These are phyloP conservation scores for Grapholita molesta DNA, from an alignment of 1,140 invertebrate genomes.

Conservation along the genomic window DNA sequence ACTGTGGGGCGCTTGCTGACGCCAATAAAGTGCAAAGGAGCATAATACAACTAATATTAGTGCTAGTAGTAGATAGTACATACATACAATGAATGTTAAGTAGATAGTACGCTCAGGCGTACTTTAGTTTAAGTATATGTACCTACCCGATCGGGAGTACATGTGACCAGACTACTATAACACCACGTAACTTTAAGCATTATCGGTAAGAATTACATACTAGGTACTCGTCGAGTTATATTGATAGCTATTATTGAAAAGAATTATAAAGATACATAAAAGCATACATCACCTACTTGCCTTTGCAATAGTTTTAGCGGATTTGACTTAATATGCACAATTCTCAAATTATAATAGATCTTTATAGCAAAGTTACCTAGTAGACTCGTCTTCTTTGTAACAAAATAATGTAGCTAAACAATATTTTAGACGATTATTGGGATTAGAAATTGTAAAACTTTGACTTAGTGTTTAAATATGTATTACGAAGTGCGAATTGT, in stretches of 20 bases:
- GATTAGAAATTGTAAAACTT: constrained; percentile 27
- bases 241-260: constrained; percentile 37
- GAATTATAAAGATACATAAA: constrained; percentile 37
- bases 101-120: constrained; percentile 36
- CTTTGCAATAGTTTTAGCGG: constrained; percentile 55
- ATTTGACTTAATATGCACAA: constrained; percentile 63
- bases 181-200: constrained; percentile 59
- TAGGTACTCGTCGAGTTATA: constrained; percentile 41
- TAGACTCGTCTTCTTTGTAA: constrained; percentile 41
- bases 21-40: constrained; percentile 52
- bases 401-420: constrained; percentile 23
- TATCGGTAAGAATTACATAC: constrained; percentile 37
- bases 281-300: constrained; percentile 65
- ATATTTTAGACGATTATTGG: constrained; percentile 14
- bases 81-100: constrained; percentile 44
- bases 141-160: constrained; percentile 28
- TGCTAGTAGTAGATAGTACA: constrained; percentile 61
- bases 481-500: constrained; percentile 10
- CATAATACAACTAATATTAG: constrained; percentile 66
- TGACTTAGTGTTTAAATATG: constrained; percentile 4
- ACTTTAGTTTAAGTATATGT: constrained; percentile 38
- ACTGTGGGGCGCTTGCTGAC: constrained; percentile 44
- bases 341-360: constrained; percentile 41
- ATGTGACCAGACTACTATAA: constrained; percentile 56
- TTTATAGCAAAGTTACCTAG: constrained; percentile 60